phyloP scores from a whole-genome alignment of 2,113 vertebrate genomes.

The Crotalus helleri region DNA sequence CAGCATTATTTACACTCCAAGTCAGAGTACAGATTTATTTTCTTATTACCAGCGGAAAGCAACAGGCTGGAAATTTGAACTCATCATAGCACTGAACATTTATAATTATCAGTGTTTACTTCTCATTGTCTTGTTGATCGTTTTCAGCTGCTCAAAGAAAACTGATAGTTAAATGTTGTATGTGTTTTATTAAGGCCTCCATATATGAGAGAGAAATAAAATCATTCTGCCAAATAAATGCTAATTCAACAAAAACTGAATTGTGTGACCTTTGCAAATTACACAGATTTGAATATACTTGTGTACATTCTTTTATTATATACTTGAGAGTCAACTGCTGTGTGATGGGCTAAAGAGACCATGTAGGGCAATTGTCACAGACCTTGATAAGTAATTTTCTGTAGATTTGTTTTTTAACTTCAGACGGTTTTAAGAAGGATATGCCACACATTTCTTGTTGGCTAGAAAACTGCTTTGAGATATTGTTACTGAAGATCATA shows the following conservation, averaged over 20 bases:
- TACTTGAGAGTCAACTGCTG: background rate
- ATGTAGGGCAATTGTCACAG: background rate
- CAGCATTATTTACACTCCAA: constrained; percentile 50
- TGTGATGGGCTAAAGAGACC: background rate
- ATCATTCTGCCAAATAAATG: background rate
- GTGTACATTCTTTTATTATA: background rate
- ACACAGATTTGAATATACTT: background rate
- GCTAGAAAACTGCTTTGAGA: background rate
- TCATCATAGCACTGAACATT: constrained; percentile 37
- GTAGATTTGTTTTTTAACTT: background rate
- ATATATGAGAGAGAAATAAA: background rate
- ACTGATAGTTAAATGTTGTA: constrained; percentile 21
- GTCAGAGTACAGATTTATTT: constrained; percentile 39
- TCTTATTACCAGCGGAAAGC: background rate
- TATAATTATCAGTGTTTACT: constrained; percentile 37
- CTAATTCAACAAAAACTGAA: background rate
- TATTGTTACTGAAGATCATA: background rate
- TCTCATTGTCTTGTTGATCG: constrained; percentile 34
- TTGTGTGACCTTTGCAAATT: background rate
- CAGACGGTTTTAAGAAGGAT: background rate
- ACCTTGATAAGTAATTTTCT: background rate
- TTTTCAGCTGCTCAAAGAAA: background rate
- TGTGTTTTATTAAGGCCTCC: constrained; percentile 29
- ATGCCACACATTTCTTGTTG: background rate
- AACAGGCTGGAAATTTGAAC: constrained; percentile 41